Evolutionary conservation across 2,888 invertebrate species (phyloP).

Genomic region (Luperina testacea): DNA sequence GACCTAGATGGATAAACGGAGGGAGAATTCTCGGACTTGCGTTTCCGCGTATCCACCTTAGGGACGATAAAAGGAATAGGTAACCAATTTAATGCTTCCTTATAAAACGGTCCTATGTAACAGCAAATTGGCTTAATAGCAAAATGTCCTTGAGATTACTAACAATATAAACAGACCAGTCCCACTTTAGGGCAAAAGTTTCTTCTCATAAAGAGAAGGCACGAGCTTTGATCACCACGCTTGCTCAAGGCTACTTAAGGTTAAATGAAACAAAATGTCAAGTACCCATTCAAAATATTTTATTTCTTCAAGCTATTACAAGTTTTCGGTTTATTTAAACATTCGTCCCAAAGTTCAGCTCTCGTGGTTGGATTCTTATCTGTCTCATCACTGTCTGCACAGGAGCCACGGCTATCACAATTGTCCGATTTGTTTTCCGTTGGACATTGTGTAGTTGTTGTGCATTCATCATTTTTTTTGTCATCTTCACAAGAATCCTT

Average conservation of each 20-base stretch:
- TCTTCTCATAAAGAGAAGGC: neutral
- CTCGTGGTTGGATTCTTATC: conserved; percentile 46
- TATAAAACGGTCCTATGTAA: neutral
- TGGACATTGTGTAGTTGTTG: conserved; percentile 17
- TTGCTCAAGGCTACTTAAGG: neutral
- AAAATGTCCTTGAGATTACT: neutral
- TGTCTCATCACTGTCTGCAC: neutral
- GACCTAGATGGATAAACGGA: too few relatives aligned
- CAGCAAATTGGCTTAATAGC: neutral
- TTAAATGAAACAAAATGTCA: conserved; percentile 5
- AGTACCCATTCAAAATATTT: conserved; percentile 22
- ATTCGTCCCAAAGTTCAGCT: conserved; percentile 27
- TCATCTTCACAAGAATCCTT: conserved; percentile 44
- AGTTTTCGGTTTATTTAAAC: neutral
- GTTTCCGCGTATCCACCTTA: too few relatives aligned
- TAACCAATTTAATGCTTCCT: neutral
- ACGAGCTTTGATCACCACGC: neutral
- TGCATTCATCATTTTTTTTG: neutral
- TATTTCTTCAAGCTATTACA: conserved; percentile 30
- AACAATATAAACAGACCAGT: neutral
- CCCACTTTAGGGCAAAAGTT: too few relatives aligned
- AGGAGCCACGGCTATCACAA: conserved; percentile 20
- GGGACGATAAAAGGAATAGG: too few relatives aligned
- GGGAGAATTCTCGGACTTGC: too few relatives aligned
- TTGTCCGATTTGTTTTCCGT: rapidly evolving